Percentiles rank a stretch among this genome's conserved stretches.
Evolutionary conservation across 2,888 invertebrate species (phyloP).

Genomic region (Gonocerus acuteangulatus): DNA sequence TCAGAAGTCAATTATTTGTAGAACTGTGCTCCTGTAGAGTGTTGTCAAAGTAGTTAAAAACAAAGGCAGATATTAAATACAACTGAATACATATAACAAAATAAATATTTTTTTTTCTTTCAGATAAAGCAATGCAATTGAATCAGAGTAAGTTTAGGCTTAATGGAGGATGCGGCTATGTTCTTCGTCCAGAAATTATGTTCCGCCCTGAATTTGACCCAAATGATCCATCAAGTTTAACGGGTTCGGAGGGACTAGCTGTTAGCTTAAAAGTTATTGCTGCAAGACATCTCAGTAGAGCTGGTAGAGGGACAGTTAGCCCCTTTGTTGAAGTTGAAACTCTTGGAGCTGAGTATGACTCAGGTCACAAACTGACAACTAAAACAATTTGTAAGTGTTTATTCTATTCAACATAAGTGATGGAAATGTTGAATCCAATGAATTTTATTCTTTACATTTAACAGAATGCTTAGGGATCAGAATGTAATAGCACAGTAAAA

Average conservation of each 20-base stretch:
- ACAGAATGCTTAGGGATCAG: too few species aligned
- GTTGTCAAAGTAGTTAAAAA: too few species aligned
- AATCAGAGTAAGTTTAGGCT: conserved; percentile 88
- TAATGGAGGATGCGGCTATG: conserved; percentile 88
- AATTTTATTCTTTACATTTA: too few species aligned
- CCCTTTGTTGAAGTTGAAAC: conserved; percentile 90
- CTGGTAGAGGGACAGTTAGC: conserved; percentile 72
- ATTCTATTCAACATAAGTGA: not conserved
- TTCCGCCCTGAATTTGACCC: conserved; percentile 71
- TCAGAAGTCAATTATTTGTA: too few species aligned
- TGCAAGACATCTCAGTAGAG: conserved; percentile 77
- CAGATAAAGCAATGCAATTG: conserved; percentile 91
- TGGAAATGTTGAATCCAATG: too few species aligned
- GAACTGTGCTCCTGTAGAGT: too few species aligned
- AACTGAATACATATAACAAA: too few species aligned
- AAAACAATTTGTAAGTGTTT: conserved; percentile 66
- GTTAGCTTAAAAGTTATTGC: conserved; percentile 73
- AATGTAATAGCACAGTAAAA: too few species aligned
- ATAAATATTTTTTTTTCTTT: too few species aligned
- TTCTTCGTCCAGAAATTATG: conserved; percentile 87
- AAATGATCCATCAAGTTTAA: conserved; percentile 56
- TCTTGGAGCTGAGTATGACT: conserved; percentile 79
- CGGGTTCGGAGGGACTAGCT: conserved; percentile 53
- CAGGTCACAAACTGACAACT: conserved; percentile 73
- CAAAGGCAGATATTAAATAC: too few species aligned